Base-by-base conservation (phyloP, 2,797 vertebrate genomes). In the Thunnus albacares region DNA sequence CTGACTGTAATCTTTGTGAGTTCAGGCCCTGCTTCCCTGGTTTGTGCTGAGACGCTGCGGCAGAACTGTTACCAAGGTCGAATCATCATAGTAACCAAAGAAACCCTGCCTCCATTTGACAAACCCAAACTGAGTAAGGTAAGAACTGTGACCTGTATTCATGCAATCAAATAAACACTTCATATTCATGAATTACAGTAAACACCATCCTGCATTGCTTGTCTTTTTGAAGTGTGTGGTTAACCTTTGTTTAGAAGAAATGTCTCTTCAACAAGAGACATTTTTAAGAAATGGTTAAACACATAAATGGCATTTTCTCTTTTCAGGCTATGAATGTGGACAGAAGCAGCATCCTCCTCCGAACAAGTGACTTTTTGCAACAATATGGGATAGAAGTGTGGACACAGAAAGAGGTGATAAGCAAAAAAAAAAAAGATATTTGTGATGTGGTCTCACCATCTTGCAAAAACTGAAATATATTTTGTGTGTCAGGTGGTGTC, bases 111-210 rank as follows among this genome's bases (percentile, higher is more conserved):
- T 15, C 97, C 97, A 0, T 96, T 96, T 8, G 97, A 98, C 93
- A 96, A 95, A 69, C 81, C 97, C 78, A 97, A 97, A 84, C 93
- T 98, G 59, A 98, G 95, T 87, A 97, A 98, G 96, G 97, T 97
- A 58, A 0, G 76, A 70, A 20, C 2, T 6, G 4, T 26, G 26
- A 43, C 20, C 43, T 53, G 26, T 15, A 8, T 18, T 30, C 11
- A 22, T 52, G 4, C 41, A 43, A 14, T 10, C 51, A n/a, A 52
- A 52, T 22, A 22, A 52, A 52, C 51, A 22, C 51, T 52, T 43
- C 12, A 43, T 43, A 13, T 13, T 13, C 41, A 5, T 13, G 11
- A 13, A 41, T 41, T 41, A 13, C 38, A 41, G 12, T 41, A 13
- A 41, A 41, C 2, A 41, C 11, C 3, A 3, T 41, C 11, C 38